Conservation (phyloP, 2,113 vertebrate species). For the Egretta garzetta region DNA sequence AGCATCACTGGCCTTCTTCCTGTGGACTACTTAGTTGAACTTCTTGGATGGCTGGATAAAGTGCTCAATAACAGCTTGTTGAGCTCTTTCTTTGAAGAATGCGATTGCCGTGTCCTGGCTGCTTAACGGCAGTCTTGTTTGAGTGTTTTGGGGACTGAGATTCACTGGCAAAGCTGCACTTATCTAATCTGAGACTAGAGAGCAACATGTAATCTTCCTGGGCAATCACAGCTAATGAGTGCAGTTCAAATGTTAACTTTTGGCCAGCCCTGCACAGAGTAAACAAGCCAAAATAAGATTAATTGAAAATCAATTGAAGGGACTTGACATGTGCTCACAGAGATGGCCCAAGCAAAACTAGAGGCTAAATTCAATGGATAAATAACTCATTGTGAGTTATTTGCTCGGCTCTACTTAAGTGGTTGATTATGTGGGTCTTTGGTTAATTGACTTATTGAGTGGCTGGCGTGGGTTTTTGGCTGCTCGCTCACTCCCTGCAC, state of each 20-base stretch:
- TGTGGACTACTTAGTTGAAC: background rate
- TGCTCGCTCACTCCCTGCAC: constrained; percentile 39
- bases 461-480: constrained; percentile 61
- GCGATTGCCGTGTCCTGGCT: background rate
- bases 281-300: constrained; percentile 31
- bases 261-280: background rate
- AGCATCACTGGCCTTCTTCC: background rate
- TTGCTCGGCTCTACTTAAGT: constrained; percentile 46
- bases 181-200: constrained; percentile 21
- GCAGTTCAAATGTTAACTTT: constrained; percentile 20
- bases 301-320: constrained; percentile 36
- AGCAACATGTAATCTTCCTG: constrained; percentile 8
- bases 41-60: background rate
- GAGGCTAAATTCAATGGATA: constrained; percentile 39
- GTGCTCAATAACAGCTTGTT: background rate
- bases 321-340: constrained; percentile 8
- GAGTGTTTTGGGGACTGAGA: background rate
- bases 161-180: background rate
- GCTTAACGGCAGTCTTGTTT: background rate
- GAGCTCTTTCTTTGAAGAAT: background rate
- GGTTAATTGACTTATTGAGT: constrained; percentile 70
- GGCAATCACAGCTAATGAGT: constrained; percentile 27
- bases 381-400: constrained; percentile 59
- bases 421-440: constrained; percentile 65
- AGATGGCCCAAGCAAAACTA: constrained; percentile 46